These are phyloP conservation scores for Phoenicopterus ruber DNA, from an alignment of 2,113 vertebrate species.

Conservation along the genomic window DNA sequence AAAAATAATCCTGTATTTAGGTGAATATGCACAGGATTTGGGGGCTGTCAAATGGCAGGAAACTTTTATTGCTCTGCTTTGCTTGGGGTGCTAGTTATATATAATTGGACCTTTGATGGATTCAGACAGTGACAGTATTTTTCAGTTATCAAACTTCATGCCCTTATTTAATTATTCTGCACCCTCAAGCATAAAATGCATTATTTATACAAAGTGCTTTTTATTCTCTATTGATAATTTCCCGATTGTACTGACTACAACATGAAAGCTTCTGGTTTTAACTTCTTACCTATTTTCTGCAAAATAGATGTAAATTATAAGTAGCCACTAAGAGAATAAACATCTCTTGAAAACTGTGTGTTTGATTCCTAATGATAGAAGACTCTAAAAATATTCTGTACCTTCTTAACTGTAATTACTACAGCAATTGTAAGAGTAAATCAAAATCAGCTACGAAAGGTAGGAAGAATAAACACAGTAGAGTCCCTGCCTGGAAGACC, in stretches of 20 bases:
- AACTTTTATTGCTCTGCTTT: background rate
- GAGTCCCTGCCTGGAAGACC: background rate
- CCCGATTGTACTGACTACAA: background rate
- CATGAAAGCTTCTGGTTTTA: background rate
- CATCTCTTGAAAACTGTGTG: background rate
- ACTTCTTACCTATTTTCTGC: background rate
- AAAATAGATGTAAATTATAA: background rate
- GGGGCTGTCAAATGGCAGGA: background rate
- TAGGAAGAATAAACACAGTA: background rate
- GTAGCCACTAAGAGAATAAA: background rate
- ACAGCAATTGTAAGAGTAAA: background rate
- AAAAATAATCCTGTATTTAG: background rate
- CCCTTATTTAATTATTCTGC: slow-evolving; percentile 30
- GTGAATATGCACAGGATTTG: background rate
- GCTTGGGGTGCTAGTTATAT: background rate
- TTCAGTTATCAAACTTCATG: background rate
- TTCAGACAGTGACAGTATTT: background rate
- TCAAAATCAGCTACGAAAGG: background rate
- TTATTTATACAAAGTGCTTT: background rate
- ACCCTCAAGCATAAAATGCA: slow-evolving; percentile 19
- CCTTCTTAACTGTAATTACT: background rate
- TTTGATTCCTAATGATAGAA: background rate
- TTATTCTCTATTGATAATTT: background rate
- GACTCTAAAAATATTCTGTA: background rate
- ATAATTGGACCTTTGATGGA: background rate